These are phyloP conservation scores for Chromoteleia sp. DNA, from an alignment of 2,888 invertebrate species.

Conservation along the genomic window DNA sequence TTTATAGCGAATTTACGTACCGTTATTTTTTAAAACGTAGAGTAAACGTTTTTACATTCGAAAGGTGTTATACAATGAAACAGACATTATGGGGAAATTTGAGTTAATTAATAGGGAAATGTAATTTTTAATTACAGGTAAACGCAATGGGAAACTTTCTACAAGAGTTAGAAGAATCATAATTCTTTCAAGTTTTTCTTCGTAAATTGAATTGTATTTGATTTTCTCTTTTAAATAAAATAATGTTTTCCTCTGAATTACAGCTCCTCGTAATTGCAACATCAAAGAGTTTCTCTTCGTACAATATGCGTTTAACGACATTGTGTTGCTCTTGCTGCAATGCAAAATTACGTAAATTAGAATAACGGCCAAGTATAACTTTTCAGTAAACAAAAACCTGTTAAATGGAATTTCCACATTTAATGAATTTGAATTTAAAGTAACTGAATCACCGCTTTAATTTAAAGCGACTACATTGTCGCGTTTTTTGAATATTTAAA, in stretches of 20 bases:
- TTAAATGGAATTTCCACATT: constrained; percentile 1
- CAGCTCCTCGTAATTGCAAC: constrained; percentile 35
- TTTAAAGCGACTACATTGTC: too few species aligned
- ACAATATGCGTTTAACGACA: constrained; percentile 33
- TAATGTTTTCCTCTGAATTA: constrained; percentile 30
- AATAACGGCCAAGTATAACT: constrained; percentile 59
- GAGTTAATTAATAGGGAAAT: too few species aligned
- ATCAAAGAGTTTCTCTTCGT: constrained; percentile 54
- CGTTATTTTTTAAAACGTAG: too few species aligned
- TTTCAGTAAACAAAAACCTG: constrained; percentile 27
- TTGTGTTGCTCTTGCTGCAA: constrained; percentile 34
- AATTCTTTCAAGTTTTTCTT: neutral
- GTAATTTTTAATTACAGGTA: neutral
- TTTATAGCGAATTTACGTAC: too few species aligned
- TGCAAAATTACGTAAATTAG: constrained; percentile 57
- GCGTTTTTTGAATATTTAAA: too few species aligned
- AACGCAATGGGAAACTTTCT: too few species aligned
- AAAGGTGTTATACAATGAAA: too few species aligned
- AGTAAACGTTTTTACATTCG: too few species aligned
- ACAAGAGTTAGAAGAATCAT: too few species aligned
- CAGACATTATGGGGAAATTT: too few species aligned
- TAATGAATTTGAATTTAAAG: constrained; percentile 1
- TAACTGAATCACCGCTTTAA: neutral
- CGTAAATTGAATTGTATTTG: neutral
- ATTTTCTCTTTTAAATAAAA: constrained; percentile 25